Conservation (phyloP, 2,113 vertebrate species). For the Rhinichthys klamathensis region DNA sequence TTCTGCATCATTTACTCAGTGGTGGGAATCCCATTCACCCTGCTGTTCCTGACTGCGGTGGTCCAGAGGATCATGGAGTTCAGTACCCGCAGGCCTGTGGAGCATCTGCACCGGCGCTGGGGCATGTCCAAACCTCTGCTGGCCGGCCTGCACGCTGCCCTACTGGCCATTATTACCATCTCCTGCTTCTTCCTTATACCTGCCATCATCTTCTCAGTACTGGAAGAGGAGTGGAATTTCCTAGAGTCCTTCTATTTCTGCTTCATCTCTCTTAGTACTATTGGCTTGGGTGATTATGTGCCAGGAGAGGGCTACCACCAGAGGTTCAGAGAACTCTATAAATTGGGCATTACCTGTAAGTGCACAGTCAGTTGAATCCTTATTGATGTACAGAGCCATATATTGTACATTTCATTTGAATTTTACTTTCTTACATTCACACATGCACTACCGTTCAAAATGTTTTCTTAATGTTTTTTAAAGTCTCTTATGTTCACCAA, state of each 20-base stretch:
- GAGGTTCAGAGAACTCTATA: constrained; percentile 85
- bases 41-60: constrained; percentile 90
- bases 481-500: background rate
- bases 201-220: constrained; percentile 81
- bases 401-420: background rate
- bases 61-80: constrained; percentile 87
- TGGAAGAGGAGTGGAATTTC: constrained; percentile 94
- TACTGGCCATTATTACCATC: constrained; percentile 74
- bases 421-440: background rate
- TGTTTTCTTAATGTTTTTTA: background rate
- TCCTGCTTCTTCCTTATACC: constrained; percentile 88
- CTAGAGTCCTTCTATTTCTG: constrained; percentile 97
- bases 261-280: constrained; percentile 97
- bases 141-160: constrained; percentile 79
- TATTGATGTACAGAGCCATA: background rate
- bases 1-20: constrained; percentile 94
- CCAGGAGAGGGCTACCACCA: constrained; percentile 89
- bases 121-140: constrained; percentile 83
- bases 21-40: constrained; percentile 91
- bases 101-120: constrained; percentile 88
- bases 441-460: background rate
- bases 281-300: constrained; percentile 97
- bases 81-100: constrained; percentile 81
- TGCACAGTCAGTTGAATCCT: background rate
- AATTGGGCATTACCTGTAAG: constrained; percentile 80